Conservation (phyloP, 2,797 vertebrate genomes). For the Halcyon smyrnensis region DNA sequence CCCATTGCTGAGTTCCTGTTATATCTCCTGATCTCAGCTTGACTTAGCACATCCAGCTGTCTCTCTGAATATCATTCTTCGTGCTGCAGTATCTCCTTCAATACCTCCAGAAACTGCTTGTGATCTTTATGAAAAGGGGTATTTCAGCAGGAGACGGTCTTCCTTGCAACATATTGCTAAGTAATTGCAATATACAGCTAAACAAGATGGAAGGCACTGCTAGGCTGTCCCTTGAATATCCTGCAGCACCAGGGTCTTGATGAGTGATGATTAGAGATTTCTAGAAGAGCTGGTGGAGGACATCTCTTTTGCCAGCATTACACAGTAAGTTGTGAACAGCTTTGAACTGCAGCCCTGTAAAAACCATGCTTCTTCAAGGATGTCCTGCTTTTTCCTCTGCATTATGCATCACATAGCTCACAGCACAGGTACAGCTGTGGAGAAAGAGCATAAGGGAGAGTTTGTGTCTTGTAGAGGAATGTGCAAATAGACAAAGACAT, state of each 20-base stretch:
- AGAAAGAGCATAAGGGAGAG: background rate
- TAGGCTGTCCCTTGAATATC: background rate
- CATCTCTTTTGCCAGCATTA: background rate
- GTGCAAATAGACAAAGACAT: background rate
- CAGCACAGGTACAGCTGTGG: background rate
- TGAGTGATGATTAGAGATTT: background rate
- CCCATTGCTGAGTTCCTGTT: constrained; percentile 22
- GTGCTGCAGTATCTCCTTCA: background rate
- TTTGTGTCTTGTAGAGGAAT: background rate
- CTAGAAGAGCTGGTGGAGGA: background rate
- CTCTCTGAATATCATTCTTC: constrained; percentile 12
- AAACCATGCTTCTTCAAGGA: background rate
- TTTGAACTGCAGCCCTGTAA: background rate
- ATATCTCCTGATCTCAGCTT: constrained; percentile 7
- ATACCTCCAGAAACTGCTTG: background rate
- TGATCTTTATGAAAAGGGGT: background rate
- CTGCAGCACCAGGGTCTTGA: background rate
- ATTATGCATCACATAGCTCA: background rate
- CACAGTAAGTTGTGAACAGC: background rate
- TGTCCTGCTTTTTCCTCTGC: background rate
- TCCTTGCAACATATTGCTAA: background rate
- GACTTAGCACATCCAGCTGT: constrained; percentile 13
- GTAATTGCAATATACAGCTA: background rate
- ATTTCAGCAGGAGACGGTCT: background rate
- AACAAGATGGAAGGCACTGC: background rate